These are phyloP conservation scores for Crypturellus tataupa DNA, from an alignment of 2,797 vertebrate species.

Conservation along the genomic window DNA sequence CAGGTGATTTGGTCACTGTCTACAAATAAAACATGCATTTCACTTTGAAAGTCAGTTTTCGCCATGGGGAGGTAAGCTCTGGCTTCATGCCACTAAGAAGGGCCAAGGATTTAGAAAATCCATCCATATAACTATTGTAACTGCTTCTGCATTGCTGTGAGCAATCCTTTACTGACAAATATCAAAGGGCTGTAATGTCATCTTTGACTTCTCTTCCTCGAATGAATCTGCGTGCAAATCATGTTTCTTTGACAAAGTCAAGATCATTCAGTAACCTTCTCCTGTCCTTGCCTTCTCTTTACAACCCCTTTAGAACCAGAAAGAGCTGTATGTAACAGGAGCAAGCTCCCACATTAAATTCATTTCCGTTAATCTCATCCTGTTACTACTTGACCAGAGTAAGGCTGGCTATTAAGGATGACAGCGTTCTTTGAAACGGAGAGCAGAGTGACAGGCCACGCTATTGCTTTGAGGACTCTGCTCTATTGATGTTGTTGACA, in stretches of 20 bases:
- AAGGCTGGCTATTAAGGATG: neutral
- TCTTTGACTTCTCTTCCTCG: neutral
- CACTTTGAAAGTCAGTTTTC: neutral
- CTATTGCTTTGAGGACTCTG: neutral
- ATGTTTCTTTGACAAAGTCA: neutral
- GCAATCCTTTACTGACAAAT: neutral
- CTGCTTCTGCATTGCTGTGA: neutral
- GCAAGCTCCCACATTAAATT: neutral
- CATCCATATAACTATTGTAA: neutral
- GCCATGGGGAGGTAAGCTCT: neutral
- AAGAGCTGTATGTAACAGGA: neutral
- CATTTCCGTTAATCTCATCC: neutral
- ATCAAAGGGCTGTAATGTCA: neutral
- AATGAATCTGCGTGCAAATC: neutral
- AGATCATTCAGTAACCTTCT: neutral
- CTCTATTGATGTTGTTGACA: neutral
- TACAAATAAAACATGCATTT: neutral
- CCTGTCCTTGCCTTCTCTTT: neutral
- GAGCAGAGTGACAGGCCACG: neutral
- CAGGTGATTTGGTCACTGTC: neutral
- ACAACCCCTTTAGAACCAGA: neutral
- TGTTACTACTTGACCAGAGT: neutral
- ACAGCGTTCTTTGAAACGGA: neutral
- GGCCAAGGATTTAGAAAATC: neutral
- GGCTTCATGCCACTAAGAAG: neutral